phyloP scores from a whole-genome alignment of 2,113 vertebrate genomes.

The Forbesichthys agassizii region DNA sequence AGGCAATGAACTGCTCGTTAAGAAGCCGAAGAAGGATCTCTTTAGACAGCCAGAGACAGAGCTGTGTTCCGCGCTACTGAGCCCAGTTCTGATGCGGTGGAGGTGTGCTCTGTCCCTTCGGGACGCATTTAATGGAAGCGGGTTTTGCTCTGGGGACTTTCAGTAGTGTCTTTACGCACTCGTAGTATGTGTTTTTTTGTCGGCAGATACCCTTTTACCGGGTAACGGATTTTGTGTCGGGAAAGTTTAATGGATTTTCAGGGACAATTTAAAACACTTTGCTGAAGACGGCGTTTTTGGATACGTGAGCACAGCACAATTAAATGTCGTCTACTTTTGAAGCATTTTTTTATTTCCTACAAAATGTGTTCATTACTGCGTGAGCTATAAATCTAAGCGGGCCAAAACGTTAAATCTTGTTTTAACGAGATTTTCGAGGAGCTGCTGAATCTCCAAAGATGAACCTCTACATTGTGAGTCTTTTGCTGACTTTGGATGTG shows the following conservation, averaged over 20 bases:
- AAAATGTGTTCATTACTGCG: conserved; percentile 18
- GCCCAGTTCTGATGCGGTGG: conserved; percentile 54
- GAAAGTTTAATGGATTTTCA: conserved; percentile 58
- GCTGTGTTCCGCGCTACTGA: background rate
- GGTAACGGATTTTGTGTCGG: conserved; percentile 36
- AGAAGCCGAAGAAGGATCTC: conserved; percentile 3
- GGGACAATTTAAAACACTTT: conserved; percentile 14
- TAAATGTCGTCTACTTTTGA: conserved; percentile 17
- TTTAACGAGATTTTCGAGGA: background rate
- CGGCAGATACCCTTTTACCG: conserved; percentile 12
- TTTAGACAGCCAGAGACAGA: conserved; percentile 14
- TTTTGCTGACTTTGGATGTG: conserved; percentile 87
- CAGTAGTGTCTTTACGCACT: conserved; percentile 25
- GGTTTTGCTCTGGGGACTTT: conserved; percentile 6
- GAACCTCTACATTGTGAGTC: conserved; percentile 86
- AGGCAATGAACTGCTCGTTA: conserved; percentile 22
- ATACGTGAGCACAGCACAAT: background rate
- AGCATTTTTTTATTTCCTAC: conserved; percentile 13
- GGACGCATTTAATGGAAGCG: conserved; percentile 16
- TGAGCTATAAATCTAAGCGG: conserved; percentile 14
- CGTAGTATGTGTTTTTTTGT: conserved; percentile 11
- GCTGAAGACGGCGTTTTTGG: background rate
- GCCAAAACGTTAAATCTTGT: background rate
- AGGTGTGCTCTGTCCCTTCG: conserved; percentile 43
- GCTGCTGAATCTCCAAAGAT: conserved; percentile 74